These are phyloP conservation scores for Ammodytes dubius DNA, from an alignment of 2,113 vertebrate species.

Conservation along the genomic window DNA sequence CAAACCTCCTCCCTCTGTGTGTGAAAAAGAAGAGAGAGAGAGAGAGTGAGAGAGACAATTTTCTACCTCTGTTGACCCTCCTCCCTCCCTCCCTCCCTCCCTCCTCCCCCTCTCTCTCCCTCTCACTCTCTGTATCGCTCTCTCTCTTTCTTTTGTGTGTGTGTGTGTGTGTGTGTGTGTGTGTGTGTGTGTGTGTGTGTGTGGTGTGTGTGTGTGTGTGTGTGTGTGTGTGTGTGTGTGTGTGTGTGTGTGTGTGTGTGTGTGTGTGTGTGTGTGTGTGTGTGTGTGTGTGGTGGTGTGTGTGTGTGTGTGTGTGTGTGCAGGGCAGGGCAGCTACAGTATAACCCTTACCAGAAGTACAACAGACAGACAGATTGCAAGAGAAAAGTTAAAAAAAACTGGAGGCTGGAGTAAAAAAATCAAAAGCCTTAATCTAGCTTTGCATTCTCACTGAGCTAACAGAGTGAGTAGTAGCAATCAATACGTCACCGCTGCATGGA, in stretches of 20 bases:
- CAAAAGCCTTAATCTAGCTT: conserved; percentile 22
- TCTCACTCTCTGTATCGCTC: too few relatives aligned
- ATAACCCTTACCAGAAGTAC: conserved; percentile 8
- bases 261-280: not conserved
- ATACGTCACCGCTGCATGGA: conserved; percentile 39
- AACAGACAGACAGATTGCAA: conserved; percentile 6
- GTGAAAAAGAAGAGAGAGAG: too few relatives aligned
- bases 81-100: conserved; percentile 7
- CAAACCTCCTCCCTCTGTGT: too few relatives aligned
- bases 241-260: not conserved
- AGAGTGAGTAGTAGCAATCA: conserved; percentile 17
- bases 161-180: not conserved
- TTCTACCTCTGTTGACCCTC: conserved; percentile 27
- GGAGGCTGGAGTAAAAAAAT: conserved; percentile 34
- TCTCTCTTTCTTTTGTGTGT: too few relatives aligned
- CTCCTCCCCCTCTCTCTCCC: too few relatives aligned
- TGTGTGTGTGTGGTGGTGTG: conserved; percentile 24
- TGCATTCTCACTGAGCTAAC: conserved; percentile 11
- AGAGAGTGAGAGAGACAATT: too few relatives aligned
- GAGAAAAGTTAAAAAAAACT: conserved; percentile 19
- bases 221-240: conserved; percentile 8
- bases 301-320: too few relatives aligned
- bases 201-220: not conserved
- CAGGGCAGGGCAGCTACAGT: conserved; percentile 29
- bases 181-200: conserved; percentile 2